A percentile compares a stretch with the other conserved stretches of the same genome.
Evolutionary conservation across 2,113 vertebrate species (phyloP).

Genomic region (Saguinus imperator): DNA sequence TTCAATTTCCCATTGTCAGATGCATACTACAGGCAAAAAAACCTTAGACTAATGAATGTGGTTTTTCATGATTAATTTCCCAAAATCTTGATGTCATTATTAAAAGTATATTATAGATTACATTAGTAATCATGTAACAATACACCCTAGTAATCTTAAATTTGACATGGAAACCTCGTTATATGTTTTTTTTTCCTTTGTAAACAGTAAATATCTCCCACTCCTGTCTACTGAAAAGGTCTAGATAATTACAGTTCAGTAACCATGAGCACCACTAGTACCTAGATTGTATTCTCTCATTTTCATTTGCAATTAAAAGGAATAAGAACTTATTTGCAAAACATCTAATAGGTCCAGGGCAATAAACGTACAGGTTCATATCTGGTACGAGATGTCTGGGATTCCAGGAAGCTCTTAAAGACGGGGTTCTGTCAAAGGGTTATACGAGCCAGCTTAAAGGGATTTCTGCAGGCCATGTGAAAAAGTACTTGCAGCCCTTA

Average conservation of each 20-base stretch:
- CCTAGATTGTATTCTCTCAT: neutral
- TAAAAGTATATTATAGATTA: neutral
- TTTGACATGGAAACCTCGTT: neutral
- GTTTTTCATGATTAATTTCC: neutral
- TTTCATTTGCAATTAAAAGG: neutral
- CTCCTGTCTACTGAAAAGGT: neutral
- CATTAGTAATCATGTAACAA: neutral
- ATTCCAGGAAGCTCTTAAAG: neutral
- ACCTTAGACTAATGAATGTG: neutral
- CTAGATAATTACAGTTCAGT: neutral
- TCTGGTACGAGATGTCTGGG: neutral
- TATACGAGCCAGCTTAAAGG: neutral
- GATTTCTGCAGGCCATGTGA: neutral
- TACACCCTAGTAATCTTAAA: neutral
- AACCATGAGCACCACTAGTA: rapidly evolving
- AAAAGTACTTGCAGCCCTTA: neutral
- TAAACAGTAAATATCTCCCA: neutral
- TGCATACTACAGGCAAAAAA: neutral
- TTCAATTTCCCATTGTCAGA: neutral
- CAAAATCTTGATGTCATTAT: neutral
- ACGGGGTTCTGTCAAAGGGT: neutral
- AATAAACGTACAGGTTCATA: neutral
- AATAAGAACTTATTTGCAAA: neutral
- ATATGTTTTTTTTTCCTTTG: neutral
- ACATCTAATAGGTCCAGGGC: neutral